These are phyloP conservation scores for Microtus ochrogaster DNA, from an alignment of 2,113 vertebrate genomes.

Conservation along the genomic window DNA sequence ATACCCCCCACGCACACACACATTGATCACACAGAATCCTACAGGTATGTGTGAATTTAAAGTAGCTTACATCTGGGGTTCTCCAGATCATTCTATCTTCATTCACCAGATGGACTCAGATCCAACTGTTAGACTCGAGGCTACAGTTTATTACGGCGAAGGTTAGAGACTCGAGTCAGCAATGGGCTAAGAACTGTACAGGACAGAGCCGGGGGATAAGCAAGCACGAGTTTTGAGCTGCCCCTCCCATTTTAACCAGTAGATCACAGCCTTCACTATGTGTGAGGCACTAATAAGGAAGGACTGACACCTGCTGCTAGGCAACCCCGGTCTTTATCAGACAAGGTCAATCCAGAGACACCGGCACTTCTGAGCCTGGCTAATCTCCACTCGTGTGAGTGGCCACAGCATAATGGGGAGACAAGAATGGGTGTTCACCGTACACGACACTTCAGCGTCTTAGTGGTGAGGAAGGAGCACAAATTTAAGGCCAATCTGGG, in stretches of 20 bases:
- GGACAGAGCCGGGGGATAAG: not conserved
- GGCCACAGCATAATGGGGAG: not conserved
- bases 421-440: not conserved
- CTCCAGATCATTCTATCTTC: not conserved
- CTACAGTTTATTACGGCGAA: conserved; percentile 6
- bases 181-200: not conserved
- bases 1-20: not conserved
- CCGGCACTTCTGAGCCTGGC: not conserved
- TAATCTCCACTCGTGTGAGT: not conserved
- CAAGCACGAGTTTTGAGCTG: not conserved
- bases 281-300: not conserved
- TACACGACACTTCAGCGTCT: not conserved
- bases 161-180: not conserved
- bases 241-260: not conserved
- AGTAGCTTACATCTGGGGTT: not conserved
- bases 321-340: not conserved
- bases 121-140: not conserved
- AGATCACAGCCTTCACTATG: not conserved
- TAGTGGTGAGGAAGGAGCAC: too few relatives aligned
- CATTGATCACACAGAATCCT: not conserved
- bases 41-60: not conserved
- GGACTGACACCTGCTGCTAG: not conserved
- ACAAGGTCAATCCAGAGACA: not conserved
- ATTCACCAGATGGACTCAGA: not conserved
- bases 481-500: not conserved